Evolutionary conservation across 2,797 vertebrate genomes (phyloP).

Genomic region (Ciconia nigra): DNA sequence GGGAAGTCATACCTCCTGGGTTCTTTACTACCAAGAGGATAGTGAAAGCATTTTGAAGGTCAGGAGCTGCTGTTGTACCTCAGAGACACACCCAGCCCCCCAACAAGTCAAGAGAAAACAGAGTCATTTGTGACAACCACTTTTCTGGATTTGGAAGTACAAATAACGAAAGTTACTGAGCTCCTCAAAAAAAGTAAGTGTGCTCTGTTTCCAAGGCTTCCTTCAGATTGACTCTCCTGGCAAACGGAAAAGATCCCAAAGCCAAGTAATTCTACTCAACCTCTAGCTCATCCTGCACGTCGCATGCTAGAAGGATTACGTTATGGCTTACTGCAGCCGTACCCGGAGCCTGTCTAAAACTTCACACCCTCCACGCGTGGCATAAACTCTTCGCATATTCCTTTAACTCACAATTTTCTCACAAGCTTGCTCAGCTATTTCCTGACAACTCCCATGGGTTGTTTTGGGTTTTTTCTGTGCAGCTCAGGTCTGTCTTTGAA

Average conservation of each 20-base stretch:
- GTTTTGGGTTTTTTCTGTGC: background rate
- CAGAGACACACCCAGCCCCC: background rate
- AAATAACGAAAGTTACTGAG: background rate
- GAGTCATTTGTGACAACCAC: background rate
- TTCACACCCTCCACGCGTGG: background rate
- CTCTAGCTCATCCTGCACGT: rapidly evolving
- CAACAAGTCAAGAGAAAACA: background rate
- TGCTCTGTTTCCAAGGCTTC: background rate
- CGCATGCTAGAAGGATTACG: background rate
- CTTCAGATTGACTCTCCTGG: background rate
- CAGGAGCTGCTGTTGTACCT: background rate
- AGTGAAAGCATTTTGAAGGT: background rate
- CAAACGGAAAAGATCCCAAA: background rate
- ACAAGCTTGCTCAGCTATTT: background rate
- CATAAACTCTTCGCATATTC: background rate
- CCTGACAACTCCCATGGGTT: background rate
- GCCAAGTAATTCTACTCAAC: slow-evolving; percentile 7
- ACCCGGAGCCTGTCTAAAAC: background rate
- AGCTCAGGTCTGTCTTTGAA: background rate
- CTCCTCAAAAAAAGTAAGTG: background rate
- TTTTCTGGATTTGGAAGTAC: background rate
- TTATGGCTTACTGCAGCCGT: background rate
- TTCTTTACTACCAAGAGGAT: background rate
- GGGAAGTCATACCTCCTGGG: background rate
- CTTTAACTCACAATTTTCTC: background rate